A percentile compares a stretch with the other conserved stretches of the same genome.
Evolutionary conservation across 2,888 invertebrate genomes (phyloP).

Genomic region (Synergus itoensis): DNA sequence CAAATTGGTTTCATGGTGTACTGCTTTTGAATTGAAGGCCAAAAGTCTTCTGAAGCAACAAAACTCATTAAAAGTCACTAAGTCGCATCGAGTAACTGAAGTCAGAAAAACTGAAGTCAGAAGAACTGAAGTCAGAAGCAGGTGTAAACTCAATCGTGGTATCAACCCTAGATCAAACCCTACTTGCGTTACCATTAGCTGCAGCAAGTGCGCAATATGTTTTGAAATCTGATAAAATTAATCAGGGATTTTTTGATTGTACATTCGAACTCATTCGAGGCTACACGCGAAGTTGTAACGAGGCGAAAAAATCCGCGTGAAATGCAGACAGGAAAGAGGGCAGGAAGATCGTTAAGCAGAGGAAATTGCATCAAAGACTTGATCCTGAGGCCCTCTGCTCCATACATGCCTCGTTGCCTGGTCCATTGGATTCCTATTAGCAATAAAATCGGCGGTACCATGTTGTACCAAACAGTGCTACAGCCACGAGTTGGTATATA

Average conservation of each 20-base stretch:
- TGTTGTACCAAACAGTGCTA: constrained; percentile 1
- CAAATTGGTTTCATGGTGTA: background rate
- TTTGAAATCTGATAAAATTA: constrained; percentile 28
- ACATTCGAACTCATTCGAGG: constrained; percentile 2
- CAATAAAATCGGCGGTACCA: constrained; percentile 65
- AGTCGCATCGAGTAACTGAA: too few relatives aligned
- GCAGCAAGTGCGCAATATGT: constrained; percentile 7
- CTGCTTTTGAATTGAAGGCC: too few relatives aligned
- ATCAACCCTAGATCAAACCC: background rate
- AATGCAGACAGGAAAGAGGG: constrained; percentile 34
- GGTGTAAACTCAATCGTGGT: background rate
- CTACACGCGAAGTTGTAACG: constrained; percentile 25
- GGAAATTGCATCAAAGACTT: constrained; percentile 62
- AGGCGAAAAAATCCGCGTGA: constrained; percentile 34
- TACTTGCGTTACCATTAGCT: constrained; percentile 1
- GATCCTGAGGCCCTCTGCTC: background rate
- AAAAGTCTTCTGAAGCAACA: too few relatives aligned
- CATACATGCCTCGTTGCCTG: constrained; percentile 48
- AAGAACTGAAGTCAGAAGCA: background rate
- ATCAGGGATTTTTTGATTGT: background rate
- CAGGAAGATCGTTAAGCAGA: constrained; percentile 61
- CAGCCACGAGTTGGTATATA: background rate
- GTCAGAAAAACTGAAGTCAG: too few relatives aligned
- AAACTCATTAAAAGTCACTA: too few relatives aligned
- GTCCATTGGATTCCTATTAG: constrained; percentile 69